Conservation (phyloP, 2,113 vertebrate species). For the Saimiri boliviensis region DNA sequence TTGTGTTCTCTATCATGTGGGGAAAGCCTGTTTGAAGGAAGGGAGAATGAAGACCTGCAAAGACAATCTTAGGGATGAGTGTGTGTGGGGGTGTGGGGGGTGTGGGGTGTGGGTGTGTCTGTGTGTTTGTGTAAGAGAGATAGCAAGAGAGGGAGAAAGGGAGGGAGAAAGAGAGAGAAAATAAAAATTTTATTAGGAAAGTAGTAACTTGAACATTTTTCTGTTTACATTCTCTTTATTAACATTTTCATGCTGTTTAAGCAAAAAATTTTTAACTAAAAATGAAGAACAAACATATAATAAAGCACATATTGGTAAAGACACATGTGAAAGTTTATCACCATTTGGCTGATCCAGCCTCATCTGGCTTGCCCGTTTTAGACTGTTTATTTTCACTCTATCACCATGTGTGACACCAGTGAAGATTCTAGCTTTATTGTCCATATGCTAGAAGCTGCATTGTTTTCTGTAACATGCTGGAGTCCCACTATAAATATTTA, state of each 20-base stretch:
- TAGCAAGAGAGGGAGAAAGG: not conserved
- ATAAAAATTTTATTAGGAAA: not conserved
- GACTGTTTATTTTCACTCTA: conserved; percentile 28
- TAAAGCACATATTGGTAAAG: not conserved
- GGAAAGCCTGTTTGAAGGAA: not conserved
- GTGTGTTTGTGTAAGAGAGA: not conserved
- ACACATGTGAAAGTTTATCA: not conserved
- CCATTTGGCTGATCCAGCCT: not conserved
- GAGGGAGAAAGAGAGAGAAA: not conserved
- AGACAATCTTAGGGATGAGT: not conserved
- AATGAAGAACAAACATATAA: conserved; percentile 33
- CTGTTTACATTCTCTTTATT: conserved; percentile 6
- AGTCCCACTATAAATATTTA: conserved; percentile 61
- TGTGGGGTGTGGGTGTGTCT: not conserved
- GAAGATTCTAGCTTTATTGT: not conserved
- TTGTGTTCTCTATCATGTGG: not conserved
- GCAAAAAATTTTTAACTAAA: conserved; percentile 42
- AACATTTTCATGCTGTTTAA: not conserved
- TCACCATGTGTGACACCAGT: not conserved
- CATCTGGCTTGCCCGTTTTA: not conserved
- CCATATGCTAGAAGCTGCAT: not conserved
- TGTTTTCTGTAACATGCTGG: conserved; percentile 6
- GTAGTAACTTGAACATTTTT: not conserved
- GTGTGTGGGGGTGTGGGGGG: not conserved
- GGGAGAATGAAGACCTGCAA: not conserved